Evolutionary conservation across 2,888 invertebrate genomes (phyloP), one percentile per base, ranked within the genome.

Genomic region (Acanthoscelides obtectus): DNA sequence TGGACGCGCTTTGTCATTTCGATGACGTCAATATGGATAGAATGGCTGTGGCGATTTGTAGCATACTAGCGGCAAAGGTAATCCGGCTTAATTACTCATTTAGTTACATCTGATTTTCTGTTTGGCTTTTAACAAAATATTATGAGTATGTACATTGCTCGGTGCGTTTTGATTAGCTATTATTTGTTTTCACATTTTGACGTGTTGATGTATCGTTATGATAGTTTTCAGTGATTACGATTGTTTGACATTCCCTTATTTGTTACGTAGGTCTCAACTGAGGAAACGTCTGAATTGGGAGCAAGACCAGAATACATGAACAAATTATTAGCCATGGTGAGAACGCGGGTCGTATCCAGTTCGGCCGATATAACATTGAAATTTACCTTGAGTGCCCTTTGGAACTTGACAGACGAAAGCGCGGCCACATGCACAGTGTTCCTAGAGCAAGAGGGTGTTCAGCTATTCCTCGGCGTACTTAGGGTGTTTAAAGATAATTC

Each of bases 21-120:
- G 90, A 91, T 68, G 92, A 93, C 80, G 84, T 88, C 4, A 89
- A 90, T 68, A 91, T 92, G 90, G 91, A 90, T 80, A 87, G 92
- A 71, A 93, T 93, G 92, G 91, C 92, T 22, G 93, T 93, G n/a
- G 93, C 93, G 0, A 93, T 93, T 74, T 92, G 92, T 79, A 92
- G 92, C 73, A 93, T 93, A 75, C 85, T 93, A 25, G 91, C 84
- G 0, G 84, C 85, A 1, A 85, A 84, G 78, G 83, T 84, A 68
- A 76, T 25, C 22, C 66, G 22, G 12, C 17, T 17, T 1, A 2
- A 22, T 1, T 66, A 2, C 66, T 17, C 19, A 19, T n/a, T n/a
- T n/a, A n/a, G n/a, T n/a, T n/a, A n/a, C n/a, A n/a, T n/a, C n/a
- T n/a, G n/a, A n/a, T n/a, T n/a, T n/a, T n/a, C n/a, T n/a, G n/a